phyloP scores from a whole-genome alignment of 2,888 invertebrate genomes.

The Dicyrtoma fusca region DNA sequence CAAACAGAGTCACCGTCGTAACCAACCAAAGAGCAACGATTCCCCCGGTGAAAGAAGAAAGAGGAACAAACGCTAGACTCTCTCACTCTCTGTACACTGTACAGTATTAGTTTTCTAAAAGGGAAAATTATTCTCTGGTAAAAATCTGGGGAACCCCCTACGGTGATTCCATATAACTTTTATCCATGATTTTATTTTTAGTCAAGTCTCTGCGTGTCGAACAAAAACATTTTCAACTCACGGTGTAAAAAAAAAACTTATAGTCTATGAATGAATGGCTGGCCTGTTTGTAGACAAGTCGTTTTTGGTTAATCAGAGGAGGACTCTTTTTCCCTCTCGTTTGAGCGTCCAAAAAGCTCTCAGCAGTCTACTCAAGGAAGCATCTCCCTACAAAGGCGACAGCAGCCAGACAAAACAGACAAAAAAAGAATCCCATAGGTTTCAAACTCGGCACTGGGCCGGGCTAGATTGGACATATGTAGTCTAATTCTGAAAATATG shows the following conservation, averaged over 20 bases:
- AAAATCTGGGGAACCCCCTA: constrained; percentile 35
- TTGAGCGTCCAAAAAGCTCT: too few species aligned
- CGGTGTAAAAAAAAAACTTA: constrained; percentile 30
- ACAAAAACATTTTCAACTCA: constrained; percentile 15
- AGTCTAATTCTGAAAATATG: constrained; percentile 36
- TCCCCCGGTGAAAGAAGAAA: constrained; percentile 11
- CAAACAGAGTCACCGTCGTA: not conserved
- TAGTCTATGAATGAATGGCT: constrained; percentile 24
- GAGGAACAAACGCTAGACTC: not conserved
- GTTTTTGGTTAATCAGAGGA: too few species aligned
- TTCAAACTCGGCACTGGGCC: too few species aligned
- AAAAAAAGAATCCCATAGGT: not conserved
- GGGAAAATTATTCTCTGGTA: constrained; percentile 27
- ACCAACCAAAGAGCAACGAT: constrained; percentile 4
- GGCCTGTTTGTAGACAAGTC: too few species aligned
- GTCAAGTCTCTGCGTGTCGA: constrained; percentile 24
- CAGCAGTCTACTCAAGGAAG: too few species aligned
- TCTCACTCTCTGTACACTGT: not conserved
- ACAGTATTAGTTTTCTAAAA: constrained; percentile 10
- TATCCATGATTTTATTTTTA: constrained; percentile 26
- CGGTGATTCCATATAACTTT: constrained; percentile 25
- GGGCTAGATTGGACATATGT: constrained; percentile 20
- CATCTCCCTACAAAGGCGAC: not conserved
- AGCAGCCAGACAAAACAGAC: not conserved
- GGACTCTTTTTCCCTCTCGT: too few species aligned